Evolutionary conservation across 2,113 vertebrate species (phyloP).

Genomic region (Chaenocephalus aceratus): DNA sequence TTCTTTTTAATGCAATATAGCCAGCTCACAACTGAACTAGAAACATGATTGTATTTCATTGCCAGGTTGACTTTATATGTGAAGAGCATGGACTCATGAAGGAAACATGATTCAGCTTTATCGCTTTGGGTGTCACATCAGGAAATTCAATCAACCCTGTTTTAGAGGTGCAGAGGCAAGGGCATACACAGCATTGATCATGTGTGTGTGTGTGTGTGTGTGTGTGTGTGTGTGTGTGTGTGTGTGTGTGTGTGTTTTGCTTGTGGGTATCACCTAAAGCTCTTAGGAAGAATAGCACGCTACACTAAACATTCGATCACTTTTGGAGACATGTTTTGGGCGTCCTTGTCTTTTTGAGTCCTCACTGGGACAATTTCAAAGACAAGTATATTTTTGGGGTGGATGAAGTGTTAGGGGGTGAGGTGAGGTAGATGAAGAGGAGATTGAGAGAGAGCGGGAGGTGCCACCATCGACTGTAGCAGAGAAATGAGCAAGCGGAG

Average conservation of each 20-base stretch:
- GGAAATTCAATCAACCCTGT: conserved; percentile 43
- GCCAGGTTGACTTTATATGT: background rate
- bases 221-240: conserved; percentile 27
- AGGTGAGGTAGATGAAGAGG: conserved; percentile 16
- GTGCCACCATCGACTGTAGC: conserved; percentile 62
- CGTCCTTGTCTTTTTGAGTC: conserved; percentile 37
- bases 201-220: conserved; percentile 17
- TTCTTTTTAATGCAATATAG: background rate
- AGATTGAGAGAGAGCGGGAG: conserved; percentile 5
- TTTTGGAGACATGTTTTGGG: conserved; percentile 2
- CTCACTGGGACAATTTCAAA: conserved; percentile 29
- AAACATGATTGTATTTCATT: background rate
- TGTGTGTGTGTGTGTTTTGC: conserved; percentile 20
- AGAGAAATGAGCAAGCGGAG: conserved; percentile 49
- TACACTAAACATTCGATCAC: conserved; percentile 5
- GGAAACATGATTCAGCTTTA: conserved; percentile 24
- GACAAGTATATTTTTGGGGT: background rate
- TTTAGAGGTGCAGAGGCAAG: conserved; percentile 26
- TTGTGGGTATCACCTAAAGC: conserved; percentile 20
- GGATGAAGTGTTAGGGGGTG: conserved; percentile 21
- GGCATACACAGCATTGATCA: conserved; percentile 9
- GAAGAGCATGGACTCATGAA: background rate
- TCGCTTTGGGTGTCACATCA: conserved; percentile 28
- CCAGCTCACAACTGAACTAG: background rate
- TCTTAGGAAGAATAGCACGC: background rate